These are phyloP conservation scores for Micromys minutus DNA, from an alignment of 2,113 vertebrate species.

Conservation along the genomic window DNA sequence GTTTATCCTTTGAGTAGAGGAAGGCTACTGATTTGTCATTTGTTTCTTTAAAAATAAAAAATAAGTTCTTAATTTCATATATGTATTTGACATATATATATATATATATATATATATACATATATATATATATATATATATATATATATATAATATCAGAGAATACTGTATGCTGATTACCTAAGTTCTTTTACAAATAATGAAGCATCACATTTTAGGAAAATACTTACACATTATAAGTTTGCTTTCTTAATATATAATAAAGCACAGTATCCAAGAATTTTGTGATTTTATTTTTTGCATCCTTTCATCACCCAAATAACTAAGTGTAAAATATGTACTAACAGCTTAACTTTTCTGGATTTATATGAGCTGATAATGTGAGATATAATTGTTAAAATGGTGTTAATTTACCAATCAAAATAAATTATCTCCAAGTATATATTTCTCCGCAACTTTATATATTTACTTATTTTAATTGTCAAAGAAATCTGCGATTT, in stretches of 20 bases:
- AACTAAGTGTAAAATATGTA: no score
- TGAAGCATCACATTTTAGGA: background rate
- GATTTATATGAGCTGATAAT: background rate
- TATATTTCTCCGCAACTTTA: background rate
- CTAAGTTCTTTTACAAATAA: background rate
- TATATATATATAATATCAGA: background rate
- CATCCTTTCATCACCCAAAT: background rate
- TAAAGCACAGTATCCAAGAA: background rate
- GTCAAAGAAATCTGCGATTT: background rate
- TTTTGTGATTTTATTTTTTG: background rate
- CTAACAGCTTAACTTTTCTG: background rate
- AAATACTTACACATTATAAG: background rate
- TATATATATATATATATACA: no score
- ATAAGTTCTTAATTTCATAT: background rate
- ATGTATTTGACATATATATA: background rate
- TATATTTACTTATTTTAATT: background rate
- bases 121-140: background rate
- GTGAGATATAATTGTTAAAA: background rate
- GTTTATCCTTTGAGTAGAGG: no score
- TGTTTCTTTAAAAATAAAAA: background rate
- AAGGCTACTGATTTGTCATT: no score
- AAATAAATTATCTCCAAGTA: background rate
- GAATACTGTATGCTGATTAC: background rate
- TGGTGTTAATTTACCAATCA: background rate
- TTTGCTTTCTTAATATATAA: background rate